Base-by-base conservation (phyloP, 1,140 invertebrate species). In the Vanessa atalanta region DNA sequence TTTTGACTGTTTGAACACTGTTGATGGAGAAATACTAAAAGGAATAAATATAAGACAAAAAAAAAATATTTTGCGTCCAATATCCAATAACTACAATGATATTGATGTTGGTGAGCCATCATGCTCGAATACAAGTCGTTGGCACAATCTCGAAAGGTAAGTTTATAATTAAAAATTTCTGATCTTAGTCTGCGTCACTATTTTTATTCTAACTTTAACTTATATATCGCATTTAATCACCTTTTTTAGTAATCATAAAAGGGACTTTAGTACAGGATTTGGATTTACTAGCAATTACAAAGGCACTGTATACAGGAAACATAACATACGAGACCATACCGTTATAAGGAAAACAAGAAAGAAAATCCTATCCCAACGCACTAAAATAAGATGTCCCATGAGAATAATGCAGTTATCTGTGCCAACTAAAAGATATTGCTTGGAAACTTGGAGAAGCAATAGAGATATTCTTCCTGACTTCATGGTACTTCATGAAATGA, bases 391-490 rank as follows among this genome's bases (percentile, higher is more conserved):
- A 60, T 89, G 86, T 66, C 79, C 86, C 6, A 72, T 90, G 65
- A 82, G 90, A 51, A 82, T 89, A 53, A 79, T 81, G 0, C 85
- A 90, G 72, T 75, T 92, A 53, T 85, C 90, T 9, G 79, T 79
- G 15, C 90, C 90, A 14, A 75, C 82, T 0, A 91, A 91, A 79
- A 77, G 90, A 51, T 84, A 88, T 14, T 92, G 90, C 68, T 71
- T 92, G 9, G 87, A 87, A 50, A 88, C 89, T 12, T 92, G 89
- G 90, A 80, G 85, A 75, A 78, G 76, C 50, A 88, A 86, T 69
- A 74, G 70, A 51, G 57, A 80, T 12, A 72, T 78, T 47, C 73
- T 92, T 31, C 88, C 90, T 15, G 79, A 67, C 69, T 81, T 69
- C 61, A 90, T 90, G 89, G 90, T 92, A 81, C 20, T 9, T n/a